phyloP scores from a whole-genome alignment of 2,797 vertebrate species.

The Silurus lanzhouensis region DNA sequence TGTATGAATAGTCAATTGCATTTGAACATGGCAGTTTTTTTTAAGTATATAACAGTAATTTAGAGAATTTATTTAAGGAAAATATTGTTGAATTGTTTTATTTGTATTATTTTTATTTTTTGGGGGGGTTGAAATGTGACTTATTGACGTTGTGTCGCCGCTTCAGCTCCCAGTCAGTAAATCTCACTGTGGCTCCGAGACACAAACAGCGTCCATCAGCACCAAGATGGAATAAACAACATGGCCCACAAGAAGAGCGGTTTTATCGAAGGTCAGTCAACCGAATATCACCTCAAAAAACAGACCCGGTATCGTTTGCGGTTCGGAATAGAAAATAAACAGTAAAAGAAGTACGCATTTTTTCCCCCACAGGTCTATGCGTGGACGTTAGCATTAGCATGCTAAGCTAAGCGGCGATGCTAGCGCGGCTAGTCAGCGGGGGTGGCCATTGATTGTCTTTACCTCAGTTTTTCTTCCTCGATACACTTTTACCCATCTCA shows the following conservation, averaged over 20 bases:
- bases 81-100: neutral
- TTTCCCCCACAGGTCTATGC: neutral
- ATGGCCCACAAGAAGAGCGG: constrained; percentile 73
- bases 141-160: constrained; percentile 17
- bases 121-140: neutral
- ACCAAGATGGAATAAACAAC: constrained; percentile 74
- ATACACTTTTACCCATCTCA: no score
- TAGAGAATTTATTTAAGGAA: no score
- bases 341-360: no score
- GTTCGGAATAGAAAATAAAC: no score
- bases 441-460: constrained; percentile 24
- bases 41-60: no score
- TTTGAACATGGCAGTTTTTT: no score
- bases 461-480: neutral
- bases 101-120: no score
- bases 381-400: constrained; percentile 8
- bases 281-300: no score
- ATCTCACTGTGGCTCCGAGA: constrained; percentile 25
- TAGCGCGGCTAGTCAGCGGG: constrained; percentile 20
- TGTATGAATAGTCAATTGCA: no score
- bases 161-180: constrained; percentile 25
- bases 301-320: no score
- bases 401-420: constrained; percentile 7
- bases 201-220: constrained; percentile 49
- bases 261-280: constrained; percentile 75